Conservation (phyloP, 2,888 invertebrate genomes). For the Synanthedon andrenaeformis region DNA sequence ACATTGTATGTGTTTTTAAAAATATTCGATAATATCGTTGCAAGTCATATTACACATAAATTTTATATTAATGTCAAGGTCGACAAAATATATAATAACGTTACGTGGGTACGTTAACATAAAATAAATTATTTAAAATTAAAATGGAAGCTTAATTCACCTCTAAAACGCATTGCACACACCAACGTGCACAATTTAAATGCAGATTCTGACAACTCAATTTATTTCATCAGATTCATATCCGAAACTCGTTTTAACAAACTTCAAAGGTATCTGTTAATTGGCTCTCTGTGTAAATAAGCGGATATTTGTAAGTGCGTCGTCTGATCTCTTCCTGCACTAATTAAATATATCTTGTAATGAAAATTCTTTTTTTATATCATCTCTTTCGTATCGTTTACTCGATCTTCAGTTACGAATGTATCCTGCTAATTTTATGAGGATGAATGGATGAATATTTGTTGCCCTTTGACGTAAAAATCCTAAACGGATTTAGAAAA, state of each 20-base stretch:
- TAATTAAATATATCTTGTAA: too few species aligned
- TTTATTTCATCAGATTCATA: conserved; percentile 54
- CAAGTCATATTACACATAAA: background rate
- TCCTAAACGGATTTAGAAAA: too few species aligned
- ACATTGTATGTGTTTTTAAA: too few species aligned
- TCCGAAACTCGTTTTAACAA: conserved; percentile 45
- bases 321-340: background rate
- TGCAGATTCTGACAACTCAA: conserved; percentile 40
- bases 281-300: conserved; percentile 36
- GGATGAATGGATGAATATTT: too few species aligned
- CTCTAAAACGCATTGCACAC: conserved; percentile 29
- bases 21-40: too few species aligned
- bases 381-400: background rate
- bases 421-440: too few species aligned
- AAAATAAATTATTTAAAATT: conserved; percentile 15
- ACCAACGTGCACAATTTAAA: conserved; percentile 12
- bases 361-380: background rate
- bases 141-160: conserved; percentile 38
- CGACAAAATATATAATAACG: background rate
- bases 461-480: too few species aligned
- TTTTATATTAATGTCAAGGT: background rate
- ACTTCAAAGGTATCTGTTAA: conserved; percentile 60
- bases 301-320: conserved; percentile 16
- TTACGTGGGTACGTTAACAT: background rate
- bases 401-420: too few species aligned